phyloP scores from a whole-genome alignment of 2,888 invertebrate genomes.

The Yponomeuta plumbellus region DNA sequence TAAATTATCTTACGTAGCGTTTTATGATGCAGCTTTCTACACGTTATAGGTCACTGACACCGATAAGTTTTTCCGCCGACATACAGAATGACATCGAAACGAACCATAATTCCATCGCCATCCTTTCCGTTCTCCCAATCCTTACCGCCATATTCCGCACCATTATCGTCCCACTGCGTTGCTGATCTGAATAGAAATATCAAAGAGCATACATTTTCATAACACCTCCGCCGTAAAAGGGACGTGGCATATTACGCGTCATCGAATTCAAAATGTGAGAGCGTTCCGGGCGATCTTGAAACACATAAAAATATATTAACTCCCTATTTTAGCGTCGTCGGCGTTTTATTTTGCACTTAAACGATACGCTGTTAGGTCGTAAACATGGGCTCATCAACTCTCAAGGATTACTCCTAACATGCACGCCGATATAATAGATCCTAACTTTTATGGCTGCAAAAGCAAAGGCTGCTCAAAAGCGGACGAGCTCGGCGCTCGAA shows the following conservation, averaged over 20 bases:
- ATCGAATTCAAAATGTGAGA: conserved; percentile 14
- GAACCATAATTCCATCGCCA: conserved; percentile 5
- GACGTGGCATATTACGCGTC: conserved; percentile 10
- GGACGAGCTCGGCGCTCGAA: neutral
- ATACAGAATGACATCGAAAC: neutral
- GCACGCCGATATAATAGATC: conserved; percentile 38
- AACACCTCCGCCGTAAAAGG: neutral
- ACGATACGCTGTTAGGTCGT: conserved; percentile 57
- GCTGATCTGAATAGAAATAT: conserved; percentile 1
- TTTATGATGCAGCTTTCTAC: neutral
- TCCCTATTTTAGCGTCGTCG: conserved; percentile 62
- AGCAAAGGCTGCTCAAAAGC: conserved; percentile 8
- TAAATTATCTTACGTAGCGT: neutral
- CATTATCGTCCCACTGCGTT: neutral
- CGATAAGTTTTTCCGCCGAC: neutral
- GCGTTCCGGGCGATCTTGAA: conserved; percentile 33
- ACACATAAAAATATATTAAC: conserved; percentile 64
- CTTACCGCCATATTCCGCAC: conserved; percentile 4
- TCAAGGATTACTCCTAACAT: conserved; percentile 51
- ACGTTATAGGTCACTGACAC: neutral
- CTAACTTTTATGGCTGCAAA: conserved; percentile 12
- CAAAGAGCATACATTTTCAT: conserved; percentile 1
- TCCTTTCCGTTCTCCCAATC: conserved; percentile 16
- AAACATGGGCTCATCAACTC: conserved; percentile 59
- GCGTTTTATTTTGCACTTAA: conserved; percentile 62